Percentiles rank a stretch among this genome's conserved stretches.
phyloP scores from a whole-genome alignment of 1,140 invertebrate species.

The Antheraea mylitta region DNA sequence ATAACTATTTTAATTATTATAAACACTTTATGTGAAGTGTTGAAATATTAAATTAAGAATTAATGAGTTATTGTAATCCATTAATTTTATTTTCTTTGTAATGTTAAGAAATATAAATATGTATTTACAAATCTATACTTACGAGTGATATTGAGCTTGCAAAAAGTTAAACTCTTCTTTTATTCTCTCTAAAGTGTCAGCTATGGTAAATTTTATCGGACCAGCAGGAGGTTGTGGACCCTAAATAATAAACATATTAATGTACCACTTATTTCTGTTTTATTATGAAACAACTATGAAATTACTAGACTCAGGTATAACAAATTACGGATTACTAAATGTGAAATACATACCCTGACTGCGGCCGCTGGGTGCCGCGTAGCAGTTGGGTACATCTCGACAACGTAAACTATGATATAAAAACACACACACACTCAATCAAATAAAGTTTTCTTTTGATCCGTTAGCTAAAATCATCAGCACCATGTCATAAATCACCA shows the following conservation, averaged over 20 bases:
- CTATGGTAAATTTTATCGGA: constrained; percentile 97
- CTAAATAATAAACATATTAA: constrained; percentile 77
- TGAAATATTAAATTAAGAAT: too few species aligned
- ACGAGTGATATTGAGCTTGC: constrained; percentile 99
- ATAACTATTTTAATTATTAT: too few species aligned
- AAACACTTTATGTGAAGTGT: too few species aligned
- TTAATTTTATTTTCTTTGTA: too few species aligned
- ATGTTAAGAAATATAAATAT: not conserved
- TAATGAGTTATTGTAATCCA: too few species aligned
- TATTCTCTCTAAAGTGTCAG: constrained; percentile 97
- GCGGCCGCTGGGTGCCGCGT: constrained; percentile 68
- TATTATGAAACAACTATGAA: not conserved
- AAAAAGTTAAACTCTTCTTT: constrained; percentile 99
- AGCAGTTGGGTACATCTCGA: constrained; percentile 69
- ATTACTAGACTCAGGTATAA: not conserved
- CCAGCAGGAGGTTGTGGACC: constrained; percentile 93
- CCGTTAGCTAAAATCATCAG: constrained; percentile 44
- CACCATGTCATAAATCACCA: constrained; percentile 55
- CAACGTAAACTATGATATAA: constrained; percentile 33
- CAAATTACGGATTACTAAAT: not conserved
- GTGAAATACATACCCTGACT: constrained; percentile 69
- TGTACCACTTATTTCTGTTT: constrained; percentile 9
- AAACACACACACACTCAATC: constrained; percentile 46
- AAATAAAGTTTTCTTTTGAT: constrained; percentile 62
- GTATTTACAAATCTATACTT: constrained; percentile 76